Conservation (phyloP, 2,888 invertebrate genomes). For the Cantharis flavilabris region DNA sequence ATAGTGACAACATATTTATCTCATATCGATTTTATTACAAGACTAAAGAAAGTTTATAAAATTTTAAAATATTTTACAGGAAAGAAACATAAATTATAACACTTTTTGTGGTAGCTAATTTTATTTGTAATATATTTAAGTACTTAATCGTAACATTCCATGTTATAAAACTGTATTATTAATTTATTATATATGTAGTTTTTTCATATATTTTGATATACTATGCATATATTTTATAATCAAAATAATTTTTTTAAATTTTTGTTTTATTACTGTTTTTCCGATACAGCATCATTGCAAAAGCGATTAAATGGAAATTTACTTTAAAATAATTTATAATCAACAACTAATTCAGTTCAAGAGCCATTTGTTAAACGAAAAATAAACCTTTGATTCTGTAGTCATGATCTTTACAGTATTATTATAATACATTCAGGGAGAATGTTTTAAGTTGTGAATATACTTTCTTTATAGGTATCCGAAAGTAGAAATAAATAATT, state of each 20-base stretch:
- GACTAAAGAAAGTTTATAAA: neutral
- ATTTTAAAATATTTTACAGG: neutral
- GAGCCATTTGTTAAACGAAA: no score
- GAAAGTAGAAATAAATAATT: no score
- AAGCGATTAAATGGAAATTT: no score
- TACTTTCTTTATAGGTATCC: no score
- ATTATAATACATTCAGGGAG: no score
- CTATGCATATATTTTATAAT: constrained; percentile 1
- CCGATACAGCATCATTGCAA: no score
- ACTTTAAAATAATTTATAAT: no score
- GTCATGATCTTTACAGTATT: no score
- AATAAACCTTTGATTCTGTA: no score
- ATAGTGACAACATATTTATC: neutral
- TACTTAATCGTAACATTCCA: constrained; percentile 18
- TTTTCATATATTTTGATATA: constrained; percentile 3
- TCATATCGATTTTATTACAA: neutral
- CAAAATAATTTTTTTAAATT: neutral
- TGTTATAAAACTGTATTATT: constrained; percentile 11
- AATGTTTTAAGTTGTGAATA: no score
- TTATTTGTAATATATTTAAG: constrained; percentile 2
- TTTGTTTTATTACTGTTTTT: no score
- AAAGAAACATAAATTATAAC: neutral
- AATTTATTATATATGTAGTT: constrained; percentile 1
- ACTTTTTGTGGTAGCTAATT: neutral
- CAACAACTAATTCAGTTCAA: no score